A percentile compares a stretch with the other conserved stretches of the same genome.
Conservation (phyloP, 2,113 vertebrate species). For the Prietella phreatophila region DNA sequence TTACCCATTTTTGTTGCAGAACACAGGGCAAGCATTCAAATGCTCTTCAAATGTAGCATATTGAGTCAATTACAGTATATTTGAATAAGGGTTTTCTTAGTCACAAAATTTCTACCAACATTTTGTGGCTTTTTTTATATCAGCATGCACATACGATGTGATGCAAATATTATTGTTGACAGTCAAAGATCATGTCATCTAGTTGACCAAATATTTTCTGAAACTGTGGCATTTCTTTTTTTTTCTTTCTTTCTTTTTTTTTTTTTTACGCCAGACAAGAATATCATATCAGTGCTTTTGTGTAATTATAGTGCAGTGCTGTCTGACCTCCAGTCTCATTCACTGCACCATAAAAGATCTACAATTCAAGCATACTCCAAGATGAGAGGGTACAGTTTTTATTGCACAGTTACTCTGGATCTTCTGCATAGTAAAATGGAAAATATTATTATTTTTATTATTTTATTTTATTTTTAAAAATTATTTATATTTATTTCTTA, state of each 20-base stretch:
- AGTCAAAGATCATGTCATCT: not conserved
- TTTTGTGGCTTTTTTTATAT: too few relatives aligned
- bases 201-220: not conserved
- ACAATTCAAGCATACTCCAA: conserved; percentile 12
- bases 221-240: not conserved
- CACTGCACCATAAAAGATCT: not conserved
- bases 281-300: not conserved
- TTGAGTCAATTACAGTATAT: too few relatives aligned
- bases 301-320: conserved; percentile 11
- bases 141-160: too few relatives aligned
- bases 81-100: too few relatives aligned
- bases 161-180: conserved; percentile 3
- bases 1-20: too few relatives aligned
- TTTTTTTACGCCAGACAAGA: not conserved
- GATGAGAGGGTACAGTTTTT: not conserved
- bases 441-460: too few relatives aligned
- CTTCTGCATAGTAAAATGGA: not conserved
- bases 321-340: conserved; percentile 2
- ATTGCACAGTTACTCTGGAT: conserved; percentile 18
- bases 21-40: too few relatives aligned
- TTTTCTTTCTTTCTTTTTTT: too few relatives aligned
- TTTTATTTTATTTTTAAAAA: too few relatives aligned
- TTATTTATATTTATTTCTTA: too few relatives aligned
- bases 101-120: too few relatives aligned
- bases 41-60: too few relatives aligned